A percentile compares a stretch with the other conserved stretches of the same genome.
Evolutionary conservation across 2,888 invertebrate genomes (phyloP).

Genomic region (Dryococelus australis): DNA sequence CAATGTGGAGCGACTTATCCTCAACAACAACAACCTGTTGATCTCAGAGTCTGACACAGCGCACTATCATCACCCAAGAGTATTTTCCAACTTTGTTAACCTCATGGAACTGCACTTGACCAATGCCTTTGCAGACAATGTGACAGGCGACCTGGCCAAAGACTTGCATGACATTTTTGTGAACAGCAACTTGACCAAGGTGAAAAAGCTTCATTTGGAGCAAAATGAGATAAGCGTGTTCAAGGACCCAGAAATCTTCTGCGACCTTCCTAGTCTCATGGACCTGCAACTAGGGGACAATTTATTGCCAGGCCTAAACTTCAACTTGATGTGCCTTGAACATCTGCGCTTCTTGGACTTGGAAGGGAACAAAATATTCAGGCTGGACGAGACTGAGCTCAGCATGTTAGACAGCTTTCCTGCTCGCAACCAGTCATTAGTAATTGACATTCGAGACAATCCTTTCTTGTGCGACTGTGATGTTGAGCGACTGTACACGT

Average conservation of each 20-base stretch:
- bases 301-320: constrained; percentile 66
- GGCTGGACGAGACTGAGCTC: constrained; percentile 65
- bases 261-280: constrained; percentile 70
- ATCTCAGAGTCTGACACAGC: constrained; percentile 64
- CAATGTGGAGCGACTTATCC: constrained; percentile 70
- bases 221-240: constrained; percentile 77
- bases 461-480: constrained; percentile 75
- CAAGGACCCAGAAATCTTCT: constrained; percentile 71
- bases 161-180: constrained; percentile 76
- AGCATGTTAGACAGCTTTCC: constrained; percentile 65
- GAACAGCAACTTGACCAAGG: constrained; percentile 68
- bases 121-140: constrained; percentile 74
- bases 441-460: constrained; percentile 71
- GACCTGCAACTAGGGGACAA: constrained; percentile 77
- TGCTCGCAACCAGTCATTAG: constrained; percentile 59
- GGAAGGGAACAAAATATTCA: constrained; percentile 70
- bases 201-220: constrained; percentile 76
- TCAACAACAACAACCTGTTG: constrained; percentile 75
- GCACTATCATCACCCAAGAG: constrained; percentile 70
- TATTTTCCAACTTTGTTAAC: constrained; percentile 74
- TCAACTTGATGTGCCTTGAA: constrained; percentile 71
- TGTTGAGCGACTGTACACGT: constrained; percentile 66
- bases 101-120: constrained; percentile 75
- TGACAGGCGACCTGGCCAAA: constrained; percentile 66
- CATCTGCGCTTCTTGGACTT: constrained; percentile 73